A percentile compares a stretch with the other conserved stretches of the same genome.
Evolutionary conservation across 1,140 invertebrate species (phyloP).

Genomic region (Galleria mellonella): DNA sequence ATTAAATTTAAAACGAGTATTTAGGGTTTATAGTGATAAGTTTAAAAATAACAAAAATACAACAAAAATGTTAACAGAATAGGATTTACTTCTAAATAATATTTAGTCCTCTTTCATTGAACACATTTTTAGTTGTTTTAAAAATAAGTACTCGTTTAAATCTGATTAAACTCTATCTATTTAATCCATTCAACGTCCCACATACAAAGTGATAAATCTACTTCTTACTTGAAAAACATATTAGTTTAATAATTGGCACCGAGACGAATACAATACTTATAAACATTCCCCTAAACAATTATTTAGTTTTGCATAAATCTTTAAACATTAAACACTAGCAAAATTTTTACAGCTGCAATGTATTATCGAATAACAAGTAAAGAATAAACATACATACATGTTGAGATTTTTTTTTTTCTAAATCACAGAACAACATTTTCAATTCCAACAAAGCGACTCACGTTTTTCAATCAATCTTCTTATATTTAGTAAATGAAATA

Average conservation of each 20-base stretch:
- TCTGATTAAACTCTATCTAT: too few species aligned
- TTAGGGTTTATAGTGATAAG: too few species aligned
- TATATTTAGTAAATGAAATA: constrained; percentile 16
- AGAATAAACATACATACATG: not conserved
- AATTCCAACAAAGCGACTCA: constrained; percentile 15
- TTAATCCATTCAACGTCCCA: not conserved
- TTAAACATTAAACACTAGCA: constrained; percentile 3
- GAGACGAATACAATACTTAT: constrained; percentile 10
- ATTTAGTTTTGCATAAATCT: not conserved
- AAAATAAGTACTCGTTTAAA: too few species aligned
- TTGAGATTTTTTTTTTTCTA: not conserved
- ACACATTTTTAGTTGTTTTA: too few species aligned
- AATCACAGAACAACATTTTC: constrained; percentile 15
- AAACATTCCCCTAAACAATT: not conserved
- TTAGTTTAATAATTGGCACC: constrained; percentile 19
- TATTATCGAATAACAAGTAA: constrained; percentile 1
- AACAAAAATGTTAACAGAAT: too few species aligned
- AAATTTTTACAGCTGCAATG: constrained; percentile 5
- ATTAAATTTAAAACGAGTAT: too few species aligned
- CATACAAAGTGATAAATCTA: constrained; percentile 3
- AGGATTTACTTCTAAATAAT: too few species aligned
- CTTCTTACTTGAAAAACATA: constrained; percentile 5
- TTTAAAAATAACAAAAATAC: too few species aligned
- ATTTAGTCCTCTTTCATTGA: too few species aligned
- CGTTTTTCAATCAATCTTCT: not conserved